Evolutionary conservation across 2,113 vertebrate genomes (phyloP), one percentile per base, ranked within the genome.

Genomic region (Chunga burmeisteri): DNA sequence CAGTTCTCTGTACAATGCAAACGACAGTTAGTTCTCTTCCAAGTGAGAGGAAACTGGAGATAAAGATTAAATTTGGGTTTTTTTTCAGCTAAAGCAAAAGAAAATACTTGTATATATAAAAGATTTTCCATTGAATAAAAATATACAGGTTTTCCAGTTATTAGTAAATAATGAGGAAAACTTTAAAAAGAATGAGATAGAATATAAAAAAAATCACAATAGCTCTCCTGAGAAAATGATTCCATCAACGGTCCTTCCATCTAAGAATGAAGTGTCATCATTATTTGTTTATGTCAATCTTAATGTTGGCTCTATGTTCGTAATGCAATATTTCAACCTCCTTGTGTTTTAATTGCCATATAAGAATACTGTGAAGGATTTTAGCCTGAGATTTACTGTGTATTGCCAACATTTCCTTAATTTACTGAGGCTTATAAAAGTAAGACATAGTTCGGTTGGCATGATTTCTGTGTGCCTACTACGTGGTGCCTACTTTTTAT

Each of bases 391-490:
- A 62, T 95, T 58, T 95, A 83, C 26, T 42, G 30, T 79, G 56
- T 42, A 40, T 80, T 93, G 78, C 17, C 34, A 86, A 83, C 27
- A 85, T 92, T 80, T 90, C 21, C 21, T 79, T 95, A 94, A 96
- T 94, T 93, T 94, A 93, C 49, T 77, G 62, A 86, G 55, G 62
- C 71, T 80, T 96, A 86, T 93, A 85, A 97, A 97, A 96, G 40
- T 85, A 96, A 95, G 92, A 88, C 67, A 70, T 88, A 93, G 81
- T 66, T 93, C 91, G 12, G 66, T 87, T 93, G 93, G 75, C 81
- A 78, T 95, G 81, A 93, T 95, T 97, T 97, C 90, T 90, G 63
- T 73, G 27, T 34, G 4, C 72, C 74, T 90, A 56, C 73, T 94
- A 52, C 77, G 70, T 46, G 40, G 90, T 88, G 49, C 36, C 84